Base-by-base conservation (phyloP, 2,888 invertebrate genomes). In the Priocnemis perturbator region DNA sequence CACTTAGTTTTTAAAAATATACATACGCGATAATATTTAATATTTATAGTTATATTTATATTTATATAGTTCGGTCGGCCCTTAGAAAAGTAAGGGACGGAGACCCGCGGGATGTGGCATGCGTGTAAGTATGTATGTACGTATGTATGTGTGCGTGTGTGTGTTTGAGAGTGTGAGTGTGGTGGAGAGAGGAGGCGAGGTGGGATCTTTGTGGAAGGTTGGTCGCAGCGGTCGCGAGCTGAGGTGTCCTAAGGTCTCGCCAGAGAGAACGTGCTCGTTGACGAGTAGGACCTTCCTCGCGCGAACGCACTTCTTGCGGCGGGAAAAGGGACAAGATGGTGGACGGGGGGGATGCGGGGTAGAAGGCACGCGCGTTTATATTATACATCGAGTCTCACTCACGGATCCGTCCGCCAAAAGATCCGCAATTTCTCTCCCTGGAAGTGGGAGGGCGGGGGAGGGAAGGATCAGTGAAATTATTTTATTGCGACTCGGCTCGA, bases 341-440 rank as follows among this genome's bases (percentile, higher is more conserved):
- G 60, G 23, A 68, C 67, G 50, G 60, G 73, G 66, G 64, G n/a
- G n/a, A n/a, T n/a, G n/a, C n/a, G 37, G 37, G 37, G 11, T 5
- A 60, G 74, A 69, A 71, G 67, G 67, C 73, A 64, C 69, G 74
- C 77, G 81, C 78, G 75, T 82, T 84, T 85, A 85, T 84, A 84
- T 79, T 78, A 81, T 84, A 85, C 81, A 79, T 83, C 78, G 82
- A 82, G 82, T 84, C 82, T 82, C 81, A 81, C 83, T 82, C 70
- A 72, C 81, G 78, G 74, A 79, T 74, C 58, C 67, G 58, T 66
- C 64, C 67, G 73, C 72, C 67, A 56, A 68, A 69, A 55, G 62
- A 74, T 80, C 71, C 68, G 70, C 68, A 62, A 63, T 75, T 65
- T 73, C 69, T 79, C 74, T 72, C 74, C 70, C 56, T 71, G 23